A percentile compares a stretch with the other conserved stretches of the same genome.
Conservation (phyloP, 2,113 vertebrate species). For the Ceyx melanurus region DNA sequence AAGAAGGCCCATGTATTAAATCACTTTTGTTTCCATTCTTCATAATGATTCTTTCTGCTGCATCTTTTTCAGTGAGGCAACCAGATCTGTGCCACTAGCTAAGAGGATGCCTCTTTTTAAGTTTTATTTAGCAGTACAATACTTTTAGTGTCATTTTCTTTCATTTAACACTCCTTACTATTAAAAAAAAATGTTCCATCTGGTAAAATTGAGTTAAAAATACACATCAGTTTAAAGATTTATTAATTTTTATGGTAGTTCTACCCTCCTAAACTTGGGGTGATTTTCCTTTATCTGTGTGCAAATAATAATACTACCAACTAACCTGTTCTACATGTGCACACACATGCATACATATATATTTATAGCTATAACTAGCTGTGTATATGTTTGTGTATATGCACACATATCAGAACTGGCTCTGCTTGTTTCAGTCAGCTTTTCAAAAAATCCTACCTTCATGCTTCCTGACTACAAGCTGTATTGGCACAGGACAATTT, state of each 20-base stretch:
- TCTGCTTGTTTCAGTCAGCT: not conserved
- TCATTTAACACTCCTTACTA: not conserved
- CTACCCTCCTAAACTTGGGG: not conserved
- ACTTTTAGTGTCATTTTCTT: not conserved
- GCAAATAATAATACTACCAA: not conserved
- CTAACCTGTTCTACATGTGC: not conserved
- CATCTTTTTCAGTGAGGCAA: not conserved
- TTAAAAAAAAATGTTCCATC: not conserved
- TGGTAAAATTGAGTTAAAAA: not conserved
- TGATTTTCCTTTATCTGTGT: not conserved
- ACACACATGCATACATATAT: not conserved
- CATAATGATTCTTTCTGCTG: not conserved
- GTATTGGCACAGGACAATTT: slow-evolving; percentile 35
- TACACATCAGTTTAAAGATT: not conserved
- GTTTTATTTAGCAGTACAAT: not conserved
- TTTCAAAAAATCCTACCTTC: not conserved
- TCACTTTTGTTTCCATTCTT: not conserved
- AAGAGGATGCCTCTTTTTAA: not conserved
- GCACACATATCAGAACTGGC: not conserved
- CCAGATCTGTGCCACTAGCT: not conserved
- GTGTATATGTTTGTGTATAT: not conserved
- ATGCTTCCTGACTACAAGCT: not conserved
- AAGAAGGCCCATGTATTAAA: not conserved
- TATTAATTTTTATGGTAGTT: not conserved
- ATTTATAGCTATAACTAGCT: not conserved